These are phyloP conservation scores for Sicus ferrugineus DNA, from an alignment of 2,888 invertebrate genomes.

Conservation along the genomic window DNA sequence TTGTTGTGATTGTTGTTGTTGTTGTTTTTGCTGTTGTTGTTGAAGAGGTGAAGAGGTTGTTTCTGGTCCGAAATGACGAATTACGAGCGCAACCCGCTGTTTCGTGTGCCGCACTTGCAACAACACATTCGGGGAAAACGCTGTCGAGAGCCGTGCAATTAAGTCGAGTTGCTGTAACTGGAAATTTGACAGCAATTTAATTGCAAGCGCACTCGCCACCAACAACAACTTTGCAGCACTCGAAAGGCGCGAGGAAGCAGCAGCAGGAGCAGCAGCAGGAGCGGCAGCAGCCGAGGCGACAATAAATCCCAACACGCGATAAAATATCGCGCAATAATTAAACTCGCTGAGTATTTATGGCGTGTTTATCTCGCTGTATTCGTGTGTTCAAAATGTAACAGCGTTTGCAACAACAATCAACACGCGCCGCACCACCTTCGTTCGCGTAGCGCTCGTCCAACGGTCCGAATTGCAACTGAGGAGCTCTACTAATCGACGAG, in stretches of 20 bases:
- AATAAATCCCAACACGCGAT: too few species aligned
- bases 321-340: too few species aligned
- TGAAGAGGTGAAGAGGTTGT: not conserved
- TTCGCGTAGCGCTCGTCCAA: conserved; percentile 54
- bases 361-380: not conserved
- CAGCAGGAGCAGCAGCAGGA: not conserved
- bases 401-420: not conserved
- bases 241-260: too few species aligned
- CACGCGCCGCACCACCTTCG: not conserved
- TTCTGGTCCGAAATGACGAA: too few species aligned
- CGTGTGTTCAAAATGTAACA: not conserved
- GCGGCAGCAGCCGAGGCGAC: too few species aligned
- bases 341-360: not conserved
- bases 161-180: too few species aligned
- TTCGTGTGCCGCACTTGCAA: too few species aligned
- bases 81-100: too few species aligned
- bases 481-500: conserved; percentile 46
- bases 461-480: conserved; percentile 61
- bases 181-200: not conserved
- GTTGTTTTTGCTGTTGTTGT: conserved; percentile 5
- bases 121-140: too few species aligned
- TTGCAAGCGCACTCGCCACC: not conserved
- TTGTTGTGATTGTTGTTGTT: not conserved
- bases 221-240: not conserved
- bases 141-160: too few species aligned